Evolutionary conservation across 2,888 invertebrate species (phyloP), one percentile per base, ranked within the genome.

Genomic region (Lampropteryx suffumata): DNA sequence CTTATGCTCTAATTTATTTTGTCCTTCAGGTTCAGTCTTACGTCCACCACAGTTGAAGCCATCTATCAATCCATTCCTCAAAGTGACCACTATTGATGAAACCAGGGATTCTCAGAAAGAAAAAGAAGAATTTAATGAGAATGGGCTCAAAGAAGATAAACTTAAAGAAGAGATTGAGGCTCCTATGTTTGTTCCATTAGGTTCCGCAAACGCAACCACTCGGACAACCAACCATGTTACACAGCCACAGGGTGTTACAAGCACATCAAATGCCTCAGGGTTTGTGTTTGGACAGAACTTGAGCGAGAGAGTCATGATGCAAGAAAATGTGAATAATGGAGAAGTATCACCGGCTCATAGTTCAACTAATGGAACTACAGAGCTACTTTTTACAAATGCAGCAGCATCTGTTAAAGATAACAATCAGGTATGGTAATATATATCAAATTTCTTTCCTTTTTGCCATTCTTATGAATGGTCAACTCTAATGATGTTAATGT

Each of bases 251-350:
- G 72, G 84, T 0, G 66, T 82, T 9, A 71, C 84, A 0, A 73
- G 74, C 47, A 73, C 83, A 1, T 91, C 93, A 27, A 91, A 91
- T 44, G 88, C 92, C 17, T 59, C 61, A 13, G 93, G 94, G 27
- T 98, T 97, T 90, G 95, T 98, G 9, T 98, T 98, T 81, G 98
- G 98, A 0, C 96, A 97, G 79, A 98, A 98, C 83, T 91, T 98
- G 39, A 95, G 96, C 69, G 97, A 96, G 62, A 91, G 97, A 64
- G 97, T 97, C 7, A 90, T 94, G 24, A 93, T 93, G 28, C 92
- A 93, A 58, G 90, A 87, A 39, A 91, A 90, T 52, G 83, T 90
- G 1, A 92, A 90, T 40, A 91, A 91, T 62, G 91, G 91, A n/a
- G 84, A 86, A 34, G 75, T 80, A 8, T 61, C 76, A 6, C 64